Evolutionary conservation across 1,140 invertebrate species (phyloP).

Genomic region (Caligus rogercresseyi): DNA sequence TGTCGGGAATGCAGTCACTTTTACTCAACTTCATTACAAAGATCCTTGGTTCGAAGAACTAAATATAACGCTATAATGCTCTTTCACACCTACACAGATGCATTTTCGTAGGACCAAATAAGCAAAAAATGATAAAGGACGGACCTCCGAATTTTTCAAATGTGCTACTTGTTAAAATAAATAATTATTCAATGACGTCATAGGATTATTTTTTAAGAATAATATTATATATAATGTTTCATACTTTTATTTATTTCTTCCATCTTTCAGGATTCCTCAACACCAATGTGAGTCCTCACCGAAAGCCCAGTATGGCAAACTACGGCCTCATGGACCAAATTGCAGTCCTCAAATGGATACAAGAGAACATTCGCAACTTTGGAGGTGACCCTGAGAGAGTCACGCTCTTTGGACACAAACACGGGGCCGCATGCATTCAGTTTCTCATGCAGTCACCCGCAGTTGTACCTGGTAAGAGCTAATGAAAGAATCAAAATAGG

Average conservation of each 20-base stretch:
- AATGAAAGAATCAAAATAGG: too few relatives aligned
- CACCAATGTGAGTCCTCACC: slow-evolving; percentile 23
- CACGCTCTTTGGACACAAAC: slow-evolving; percentile 81
- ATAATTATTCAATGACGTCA: too few relatives aligned
- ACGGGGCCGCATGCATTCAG: slow-evolving; percentile 78
- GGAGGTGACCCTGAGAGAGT: slow-evolving; percentile 67
- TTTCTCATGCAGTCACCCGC: slow-evolving; percentile 70
- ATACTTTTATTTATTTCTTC: neutral
- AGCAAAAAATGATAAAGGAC: too few relatives aligned
- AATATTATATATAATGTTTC: neutral
- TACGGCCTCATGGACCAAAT: slow-evolving; percentile 30
- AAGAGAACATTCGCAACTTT: slow-evolving; percentile 58
- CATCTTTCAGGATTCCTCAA: slow-evolving; percentile 25
- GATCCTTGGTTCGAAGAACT: too few relatives aligned
- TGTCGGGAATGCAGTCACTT: too few relatives aligned
- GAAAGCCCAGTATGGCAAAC: slow-evolving; percentile 24
- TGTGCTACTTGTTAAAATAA: too few relatives aligned
- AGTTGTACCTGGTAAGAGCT: slow-evolving; percentile 67
- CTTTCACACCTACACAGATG: too few relatives aligned
- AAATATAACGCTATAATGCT: too few relatives aligned
- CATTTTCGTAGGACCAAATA: too few relatives aligned
- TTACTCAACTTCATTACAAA: too few relatives aligned
- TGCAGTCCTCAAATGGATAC: slow-evolving; percentile 26
- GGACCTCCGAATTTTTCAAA: too few relatives aligned
- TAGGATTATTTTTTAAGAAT: too few relatives aligned